phyloP scores from a whole-genome alignment of 2,888 invertebrate genomes.

The Merodon equestris region DNA sequence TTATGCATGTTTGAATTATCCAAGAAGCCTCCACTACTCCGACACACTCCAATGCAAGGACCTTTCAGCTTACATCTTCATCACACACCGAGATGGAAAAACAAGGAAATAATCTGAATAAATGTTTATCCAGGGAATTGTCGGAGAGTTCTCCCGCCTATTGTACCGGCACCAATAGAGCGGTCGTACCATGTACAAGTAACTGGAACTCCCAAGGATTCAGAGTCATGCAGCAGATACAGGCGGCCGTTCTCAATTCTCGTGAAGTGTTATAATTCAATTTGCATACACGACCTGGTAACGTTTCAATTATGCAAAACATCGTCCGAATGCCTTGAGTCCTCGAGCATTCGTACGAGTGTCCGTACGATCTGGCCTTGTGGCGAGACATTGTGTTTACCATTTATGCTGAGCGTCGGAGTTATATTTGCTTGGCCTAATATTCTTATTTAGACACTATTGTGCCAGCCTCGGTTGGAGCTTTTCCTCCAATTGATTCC shows the following conservation, averaged over 20 bases:
- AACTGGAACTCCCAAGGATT: slow-evolving; percentile 45
- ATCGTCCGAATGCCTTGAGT: slow-evolving; percentile 43
- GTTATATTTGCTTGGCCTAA: slow-evolving; percentile 21
- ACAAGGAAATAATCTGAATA: slow-evolving; percentile 75
- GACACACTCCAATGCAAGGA: slow-evolving; percentile 18
- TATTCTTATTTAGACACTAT: slow-evolving; percentile 6
- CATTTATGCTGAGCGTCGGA: slow-evolving; percentile 21
- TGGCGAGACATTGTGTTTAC: slow-evolving; percentile 18
- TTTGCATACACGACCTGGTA: slow-evolving; percentile 54
- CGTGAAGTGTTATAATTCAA: slow-evolving; percentile 57
- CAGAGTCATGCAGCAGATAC: slow-evolving; percentile 17
- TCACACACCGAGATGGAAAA: slow-evolving; percentile 36
- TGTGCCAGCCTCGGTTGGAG: neutral
- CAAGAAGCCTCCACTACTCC: slow-evolving; percentile 28
- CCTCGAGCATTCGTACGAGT: neutral
- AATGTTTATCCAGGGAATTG: slow-evolving; percentile 76
- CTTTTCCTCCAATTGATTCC: slow-evolving; percentile 29
- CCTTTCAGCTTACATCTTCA: slow-evolving; percentile 40
- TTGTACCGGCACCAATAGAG: slow-evolving; percentile 3
- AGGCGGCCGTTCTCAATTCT: slow-evolving; percentile 20
- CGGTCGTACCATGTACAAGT: slow-evolving; percentile 3
- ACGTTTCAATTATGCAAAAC: slow-evolving; percentile 60
- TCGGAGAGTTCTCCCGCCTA: slow-evolving; percentile 71
- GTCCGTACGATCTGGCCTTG: slow-evolving; percentile 5
- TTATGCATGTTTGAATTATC: slow-evolving; percentile 45